A percentile compares a stretch with the other conserved stretches of the same genome.
These are phyloP conservation scores for Eupithecia subumbrata DNA, from an alignment of 2,888 invertebrate genomes.

Conservation along the genomic window DNA sequence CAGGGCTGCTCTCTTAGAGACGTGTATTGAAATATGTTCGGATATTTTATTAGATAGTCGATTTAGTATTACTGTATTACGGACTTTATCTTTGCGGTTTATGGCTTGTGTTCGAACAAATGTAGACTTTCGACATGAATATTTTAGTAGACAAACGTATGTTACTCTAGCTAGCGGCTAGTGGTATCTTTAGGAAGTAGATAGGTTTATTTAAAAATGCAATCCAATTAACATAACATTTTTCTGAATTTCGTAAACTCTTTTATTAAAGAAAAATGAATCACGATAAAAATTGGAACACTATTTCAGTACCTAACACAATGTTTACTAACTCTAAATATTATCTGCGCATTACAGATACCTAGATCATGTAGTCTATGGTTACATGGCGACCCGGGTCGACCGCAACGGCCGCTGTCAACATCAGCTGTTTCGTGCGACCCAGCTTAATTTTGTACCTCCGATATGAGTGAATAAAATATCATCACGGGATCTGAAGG, in stretches of 20 bases:
- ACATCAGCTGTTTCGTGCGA: conserved; percentile 62
- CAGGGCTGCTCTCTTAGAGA: conserved; percentile 63
- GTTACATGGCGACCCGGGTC: conserved; percentile 52
- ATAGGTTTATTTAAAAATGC: not conserved
- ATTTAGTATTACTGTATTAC: conserved; percentile 58
- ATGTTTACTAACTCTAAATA: conserved; percentile 13
- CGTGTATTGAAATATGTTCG: conserved; percentile 70
- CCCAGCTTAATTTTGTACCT: conserved; percentile 46
- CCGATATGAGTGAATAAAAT: conserved; percentile 38
- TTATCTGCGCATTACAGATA: conserved; percentile 24
- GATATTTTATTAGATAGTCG: conserved; percentile 68
- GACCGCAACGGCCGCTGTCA: conserved; percentile 74
- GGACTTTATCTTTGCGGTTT: conserved; percentile 46
- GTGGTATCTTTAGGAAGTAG: not conserved
- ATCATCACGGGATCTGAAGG: conserved; percentile 33
- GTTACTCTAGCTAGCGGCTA: not conserved
- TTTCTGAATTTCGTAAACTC: not conserved
- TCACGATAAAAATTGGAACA: not conserved
- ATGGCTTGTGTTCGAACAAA: conserved; percentile 42
- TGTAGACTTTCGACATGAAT: conserved; percentile 38
- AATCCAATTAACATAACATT: not conserved
- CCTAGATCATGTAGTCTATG: conserved; percentile 47
- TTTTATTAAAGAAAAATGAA: not conserved
- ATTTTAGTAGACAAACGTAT: conserved; percentile 21
- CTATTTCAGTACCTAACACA: not conserved